Conservation (phyloP, 1,140 invertebrate species). For the Scaptodrosophila lebanonensis region DNA sequence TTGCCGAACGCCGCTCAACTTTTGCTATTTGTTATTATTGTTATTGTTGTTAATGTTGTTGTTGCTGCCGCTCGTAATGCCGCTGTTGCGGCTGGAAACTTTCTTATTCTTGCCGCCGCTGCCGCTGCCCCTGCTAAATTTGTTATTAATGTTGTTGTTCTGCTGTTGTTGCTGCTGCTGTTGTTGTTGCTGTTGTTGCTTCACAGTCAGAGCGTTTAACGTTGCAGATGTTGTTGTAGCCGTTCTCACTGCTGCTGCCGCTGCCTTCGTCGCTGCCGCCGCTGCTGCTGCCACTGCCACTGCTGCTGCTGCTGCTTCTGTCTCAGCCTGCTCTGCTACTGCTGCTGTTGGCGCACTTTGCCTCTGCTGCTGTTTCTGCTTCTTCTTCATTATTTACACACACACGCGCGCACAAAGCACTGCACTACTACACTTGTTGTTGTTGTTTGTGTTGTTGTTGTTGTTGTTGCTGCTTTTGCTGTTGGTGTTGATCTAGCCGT, state of each 20-base stretch:
- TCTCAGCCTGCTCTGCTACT: conserved; percentile 32
- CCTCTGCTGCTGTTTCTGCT: conserved; percentile 8
- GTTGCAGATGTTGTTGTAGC: not conserved
- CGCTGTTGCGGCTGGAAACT: conserved; percentile 35
- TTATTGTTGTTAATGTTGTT: conserved; percentile 53
- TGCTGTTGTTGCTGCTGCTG: not conserved
- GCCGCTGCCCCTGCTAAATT: conserved; percentile 11
- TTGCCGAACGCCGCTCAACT: conserved; percentile 69
- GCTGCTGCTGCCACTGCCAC: conserved; percentile 38
- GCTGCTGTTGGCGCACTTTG: not conserved
- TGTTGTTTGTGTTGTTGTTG: conserved; percentile 7
- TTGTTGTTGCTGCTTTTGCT: conserved; percentile 2
- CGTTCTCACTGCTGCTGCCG: conserved; percentile 16
- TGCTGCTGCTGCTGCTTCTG: conserved; percentile 67
- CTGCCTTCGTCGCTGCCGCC: conserved; percentile 43
- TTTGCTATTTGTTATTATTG: conserved; percentile 57
- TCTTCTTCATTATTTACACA: conserved; percentile 15
- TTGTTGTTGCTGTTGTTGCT: not conserved
- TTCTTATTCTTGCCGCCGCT: conserved; percentile 25
- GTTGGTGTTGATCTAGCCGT: not conserved
- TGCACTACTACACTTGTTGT: not conserved
- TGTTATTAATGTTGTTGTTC: too few species aligned
- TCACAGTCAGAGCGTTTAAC: not conserved
- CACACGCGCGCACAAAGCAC: conserved; percentile 2
- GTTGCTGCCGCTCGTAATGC: conserved; percentile 56